A percentile compares a stretch with the other conserved stretches of the same genome.
Evolutionary conservation across 1,140 invertebrate species (phyloP).

Genomic region (Dreissena polymorpha): DNA sequence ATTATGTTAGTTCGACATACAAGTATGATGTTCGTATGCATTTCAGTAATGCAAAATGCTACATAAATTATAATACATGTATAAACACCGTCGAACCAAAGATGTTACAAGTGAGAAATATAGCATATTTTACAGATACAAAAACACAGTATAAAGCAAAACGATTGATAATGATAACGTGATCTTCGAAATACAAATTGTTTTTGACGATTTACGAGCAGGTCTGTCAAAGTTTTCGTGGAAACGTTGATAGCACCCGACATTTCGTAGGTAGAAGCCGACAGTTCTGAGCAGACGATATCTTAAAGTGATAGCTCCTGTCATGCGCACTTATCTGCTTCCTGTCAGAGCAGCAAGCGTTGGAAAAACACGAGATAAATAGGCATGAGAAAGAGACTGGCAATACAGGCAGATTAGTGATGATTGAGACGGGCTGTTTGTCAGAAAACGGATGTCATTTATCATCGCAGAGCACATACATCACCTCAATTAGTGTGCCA

Average conservation of each 20-base stretch:
- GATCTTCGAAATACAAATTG: constrained; percentile 46
- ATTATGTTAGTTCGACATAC: too few species aligned
- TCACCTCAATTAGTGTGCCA: constrained; percentile 55
- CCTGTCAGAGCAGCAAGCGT: constrained; percentile 47
- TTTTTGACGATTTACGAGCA: constrained; percentile 57
- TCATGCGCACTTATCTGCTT: constrained; percentile 54
- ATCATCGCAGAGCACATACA: constrained; percentile 46
- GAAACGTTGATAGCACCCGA: neutral
- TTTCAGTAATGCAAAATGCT: too few species aligned
- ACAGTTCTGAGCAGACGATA: constrained; percentile 54
- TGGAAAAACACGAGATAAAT: constrained; percentile 43
- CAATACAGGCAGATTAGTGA: constrained; percentile 39
- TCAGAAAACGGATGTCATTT: constrained; percentile 53
- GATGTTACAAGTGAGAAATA: too few species aligned
- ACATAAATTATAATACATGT: too few species aligned
- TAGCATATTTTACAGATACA: too few species aligned
- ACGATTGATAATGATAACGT: neutral
- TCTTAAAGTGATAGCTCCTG: constrained; percentile 52
- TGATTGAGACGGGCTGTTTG: constrained; percentile 55
- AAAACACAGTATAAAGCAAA: neutral
- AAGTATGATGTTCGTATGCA: too few species aligned
- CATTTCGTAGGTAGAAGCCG: constrained; percentile 40
- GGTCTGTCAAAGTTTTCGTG: constrained; percentile 44
- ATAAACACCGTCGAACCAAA: too few species aligned
- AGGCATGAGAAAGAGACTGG: constrained; percentile 15